Evolutionary conservation across 2,113 vertebrate genomes (phyloP).

Genomic region (Passer montanus): DNA sequence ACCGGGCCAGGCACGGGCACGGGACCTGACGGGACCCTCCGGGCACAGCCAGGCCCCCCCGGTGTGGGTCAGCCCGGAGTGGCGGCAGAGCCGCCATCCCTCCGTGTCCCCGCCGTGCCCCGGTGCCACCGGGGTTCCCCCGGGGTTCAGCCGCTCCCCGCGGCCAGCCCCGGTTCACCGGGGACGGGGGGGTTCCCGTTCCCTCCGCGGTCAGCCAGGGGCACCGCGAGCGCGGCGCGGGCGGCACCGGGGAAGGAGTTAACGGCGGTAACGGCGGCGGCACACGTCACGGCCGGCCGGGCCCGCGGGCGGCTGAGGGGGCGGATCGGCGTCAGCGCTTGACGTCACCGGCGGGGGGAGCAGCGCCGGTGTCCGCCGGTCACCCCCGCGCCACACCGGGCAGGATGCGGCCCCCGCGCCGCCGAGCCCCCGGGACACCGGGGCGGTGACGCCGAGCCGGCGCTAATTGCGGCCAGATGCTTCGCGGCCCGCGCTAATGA

Average conservation of each 20-base stretch:
- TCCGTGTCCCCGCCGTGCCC: fast-evolving
- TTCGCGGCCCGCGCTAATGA: not conserved
- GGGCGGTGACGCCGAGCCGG: not conserved
- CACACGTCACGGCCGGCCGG: constrained; percentile 9
- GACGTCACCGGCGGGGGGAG: constrained; percentile 31
- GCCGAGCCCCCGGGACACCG: not conserved
- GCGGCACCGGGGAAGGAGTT: not conserved
- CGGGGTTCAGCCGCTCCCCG: not conserved
- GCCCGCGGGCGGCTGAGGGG: constrained; percentile 57
- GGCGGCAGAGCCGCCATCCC: fast-evolving
- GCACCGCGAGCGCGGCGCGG: fast-evolving
- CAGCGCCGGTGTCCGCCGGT: not conserved
- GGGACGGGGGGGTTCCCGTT: fast-evolving
- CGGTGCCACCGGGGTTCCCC: not conserved
- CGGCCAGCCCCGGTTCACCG: fast-evolving
- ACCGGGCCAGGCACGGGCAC: not conserved
- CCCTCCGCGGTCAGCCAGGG: not conserved
- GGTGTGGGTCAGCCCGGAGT: not conserved
- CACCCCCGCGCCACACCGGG: not conserved
- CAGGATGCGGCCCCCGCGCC: not conserved
- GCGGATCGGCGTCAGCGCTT: constrained; percentile 50
- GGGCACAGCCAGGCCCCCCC: not conserved
- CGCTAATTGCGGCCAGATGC: not conserved
- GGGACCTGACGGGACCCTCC: not conserved
- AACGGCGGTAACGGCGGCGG: not conserved